Conservation (phyloP, 2,888 invertebrate genomes). For the Octonoba sinensis region DNA sequence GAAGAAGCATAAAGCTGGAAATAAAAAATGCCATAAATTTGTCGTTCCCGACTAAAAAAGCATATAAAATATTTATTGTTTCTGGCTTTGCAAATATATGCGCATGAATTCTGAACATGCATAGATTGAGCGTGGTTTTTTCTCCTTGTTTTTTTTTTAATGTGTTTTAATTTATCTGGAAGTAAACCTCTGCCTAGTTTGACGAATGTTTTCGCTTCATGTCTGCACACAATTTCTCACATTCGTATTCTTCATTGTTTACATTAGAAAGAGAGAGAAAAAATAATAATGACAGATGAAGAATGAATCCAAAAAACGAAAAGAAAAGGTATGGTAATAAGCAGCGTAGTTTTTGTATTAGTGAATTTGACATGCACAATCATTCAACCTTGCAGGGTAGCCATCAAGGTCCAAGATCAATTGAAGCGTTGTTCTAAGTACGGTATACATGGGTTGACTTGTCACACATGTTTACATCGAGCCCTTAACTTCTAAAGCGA, state of each 20-base stretch:
- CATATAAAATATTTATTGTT: constrained; percentile 34
- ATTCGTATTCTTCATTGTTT: background rate
- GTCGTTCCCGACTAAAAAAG: constrained; percentile 3
- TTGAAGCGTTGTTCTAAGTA: too few relatives aligned
- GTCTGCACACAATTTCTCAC: constrained; percentile 35
- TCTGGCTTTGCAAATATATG: constrained; percentile 6
- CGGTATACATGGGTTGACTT: too few relatives aligned
- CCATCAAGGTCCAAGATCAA: too few relatives aligned
- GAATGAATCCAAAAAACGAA: background rate
- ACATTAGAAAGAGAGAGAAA: background rate
- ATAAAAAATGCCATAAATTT: constrained; percentile 30
- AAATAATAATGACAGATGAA: background rate
- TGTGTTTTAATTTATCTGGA: too few relatives aligned
- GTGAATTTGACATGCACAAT: too few relatives aligned
- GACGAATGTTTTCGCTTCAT: constrained; percentile 17
- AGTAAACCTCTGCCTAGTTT: background rate
- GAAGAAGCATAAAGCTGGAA: constrained; percentile 19
- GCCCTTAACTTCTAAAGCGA: too few relatives aligned
- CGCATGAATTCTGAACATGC: background rate
- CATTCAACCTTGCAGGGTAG: too few relatives aligned
- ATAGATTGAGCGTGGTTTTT: background rate
- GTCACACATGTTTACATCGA: too few relatives aligned
- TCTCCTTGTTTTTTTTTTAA: background rate
- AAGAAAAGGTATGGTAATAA: too few relatives aligned
- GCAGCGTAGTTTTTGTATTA: too few relatives aligned